phyloP scores from a whole-genome alignment of 64 coral and sea anemone genomes.

The Dendronephthya gigantea region DNA sequence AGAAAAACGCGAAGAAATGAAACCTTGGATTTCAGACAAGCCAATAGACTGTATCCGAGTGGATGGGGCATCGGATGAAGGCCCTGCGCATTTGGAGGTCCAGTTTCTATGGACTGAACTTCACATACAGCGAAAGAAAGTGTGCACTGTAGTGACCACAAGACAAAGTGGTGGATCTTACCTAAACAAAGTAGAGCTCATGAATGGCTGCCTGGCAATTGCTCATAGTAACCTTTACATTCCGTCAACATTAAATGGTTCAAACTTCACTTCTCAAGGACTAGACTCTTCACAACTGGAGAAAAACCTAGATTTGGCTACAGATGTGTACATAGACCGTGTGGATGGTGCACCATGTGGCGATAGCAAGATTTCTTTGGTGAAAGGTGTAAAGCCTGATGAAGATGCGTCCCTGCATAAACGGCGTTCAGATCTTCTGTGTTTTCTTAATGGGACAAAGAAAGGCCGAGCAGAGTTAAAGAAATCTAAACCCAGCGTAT shows the following conservation, averaged over 20 bases:
- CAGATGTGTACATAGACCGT: background rate
- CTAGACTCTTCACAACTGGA: background rate
- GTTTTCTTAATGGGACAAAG: slow-evolving; percentile 31
- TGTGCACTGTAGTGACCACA: slow-evolving; percentile 31
- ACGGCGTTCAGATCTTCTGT: slow-evolving; percentile 4
- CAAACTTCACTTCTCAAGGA: background rate
- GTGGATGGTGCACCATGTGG: slow-evolving; percentile 29
- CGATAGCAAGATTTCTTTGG: background rate
- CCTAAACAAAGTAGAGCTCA: slow-evolving; percentile 37
- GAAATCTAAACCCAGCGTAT: background rate
- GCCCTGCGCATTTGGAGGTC: slow-evolving; percentile 32
- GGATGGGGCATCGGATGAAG: slow-evolving; percentile 44
- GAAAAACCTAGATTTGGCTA: background rate
- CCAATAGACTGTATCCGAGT: slow-evolving; percentile 36
- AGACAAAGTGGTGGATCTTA: slow-evolving; percentile 25
- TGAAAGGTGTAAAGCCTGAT: slow-evolving; percentile 9
- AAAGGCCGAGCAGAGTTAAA: background rate
- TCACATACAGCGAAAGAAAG: slow-evolving; percentile 10
- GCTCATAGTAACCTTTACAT: slow-evolving; percentile 33
- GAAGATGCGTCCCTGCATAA: background rate
- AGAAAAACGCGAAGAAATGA: background rate
- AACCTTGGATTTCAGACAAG: background rate
- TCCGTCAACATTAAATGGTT: slow-evolving; percentile 31
- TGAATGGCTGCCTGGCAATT: slow-evolving; percentile 29
- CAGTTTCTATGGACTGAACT: slow-evolving; percentile 33